phyloP scores from a whole-genome alignment of 2,888 invertebrate genomes.

The Zaprionus bogoriensis region DNA sequence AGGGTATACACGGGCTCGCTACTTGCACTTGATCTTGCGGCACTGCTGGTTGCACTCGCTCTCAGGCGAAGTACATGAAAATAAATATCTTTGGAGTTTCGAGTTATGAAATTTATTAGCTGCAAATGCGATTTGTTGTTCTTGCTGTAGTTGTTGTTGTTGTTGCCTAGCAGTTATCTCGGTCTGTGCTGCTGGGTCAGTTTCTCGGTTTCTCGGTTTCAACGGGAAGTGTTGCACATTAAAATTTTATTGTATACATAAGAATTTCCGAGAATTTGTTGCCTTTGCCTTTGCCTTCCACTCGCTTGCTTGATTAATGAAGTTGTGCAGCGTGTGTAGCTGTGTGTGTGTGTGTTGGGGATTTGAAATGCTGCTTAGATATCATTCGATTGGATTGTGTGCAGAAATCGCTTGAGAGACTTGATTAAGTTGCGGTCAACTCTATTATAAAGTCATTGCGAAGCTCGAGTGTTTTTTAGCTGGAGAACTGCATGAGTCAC shows the following conservation, averaged over 20 bases:
- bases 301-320: conserved; percentile 56
- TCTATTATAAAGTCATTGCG: conserved; percentile 12
- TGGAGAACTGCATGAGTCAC: background rate
- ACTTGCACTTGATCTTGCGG: too few species aligned
- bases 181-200: conserved; percentile 15
- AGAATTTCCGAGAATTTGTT: conserved; percentile 50
- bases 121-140: conserved; percentile 41
- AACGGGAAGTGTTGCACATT: conserved; percentile 61
- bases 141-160: conserved; percentile 1
- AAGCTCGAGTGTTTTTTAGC: background rate
- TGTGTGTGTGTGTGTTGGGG: background rate
- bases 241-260: conserved; percentile 53
- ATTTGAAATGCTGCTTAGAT: conserved; percentile 13
- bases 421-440: conserved; percentile 28
- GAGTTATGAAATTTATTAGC: conserved; percentile 60
- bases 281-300: conserved; percentile 20
- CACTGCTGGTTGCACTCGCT: background rate
- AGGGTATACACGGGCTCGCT: background rate
- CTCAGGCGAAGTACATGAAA: conserved; percentile 27
- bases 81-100: conserved; percentile 49
- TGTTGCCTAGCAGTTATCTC: conserved; percentile 19
- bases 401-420: conserved; percentile 11
- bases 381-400: conserved; percentile 40
- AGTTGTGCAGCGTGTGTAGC: conserved; percentile 13
- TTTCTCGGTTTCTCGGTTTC: conserved; percentile 12